Evolutionary conservation across 2,113 vertebrate genomes (phyloP), one percentile per base, ranked within the genome.

Genomic region (Galeopterus variegatus): DNA sequence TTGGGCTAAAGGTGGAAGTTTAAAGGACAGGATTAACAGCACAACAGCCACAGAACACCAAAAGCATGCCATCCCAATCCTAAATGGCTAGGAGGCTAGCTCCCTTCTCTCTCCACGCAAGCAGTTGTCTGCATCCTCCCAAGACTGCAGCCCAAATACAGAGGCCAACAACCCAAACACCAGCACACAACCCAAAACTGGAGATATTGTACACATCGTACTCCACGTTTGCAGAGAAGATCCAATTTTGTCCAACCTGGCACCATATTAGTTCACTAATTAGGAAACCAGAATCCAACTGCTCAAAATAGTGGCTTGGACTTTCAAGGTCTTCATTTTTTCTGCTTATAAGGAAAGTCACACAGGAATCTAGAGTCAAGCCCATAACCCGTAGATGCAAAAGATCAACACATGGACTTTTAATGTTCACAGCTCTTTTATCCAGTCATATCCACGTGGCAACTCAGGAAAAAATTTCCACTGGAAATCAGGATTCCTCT

Each of bases 1-100:
- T 96, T 45, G 98, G 92, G 73, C 98, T 98, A 69, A 89, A 97
- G 89, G 94, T 96, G 97, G 88, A 96, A 50, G 84, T 0, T 85
- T 52, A 18, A 56, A 97, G 85, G 56, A 67, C 3, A 92, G 60
- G 86, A 83, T 98, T 94, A 98, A 75, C 5, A 80, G 41, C 1
- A 62, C 14, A 19, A 50, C 83, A 60, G n/a, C 76, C 24, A 21
- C 10, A 82, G 76, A 56, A 18, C 3, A 60, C 45, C 24, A 52
- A 69, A 80, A 36, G 24, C 15, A 11, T 23, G 0, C 14, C 4
- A 52, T 41, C 14, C 18, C 31, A 12, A 65, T n/a, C 36, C 58
- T 82, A 84, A n/a, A 0, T 8, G 76, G 76, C 24, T 19, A 72
- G n/a, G 45, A 18, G 1, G 64, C 67, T 8, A 18, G 19, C n/a